phyloP scores from a whole-genome alignment of 2,888 invertebrate species.

The Trisateles emortualis region DNA sequence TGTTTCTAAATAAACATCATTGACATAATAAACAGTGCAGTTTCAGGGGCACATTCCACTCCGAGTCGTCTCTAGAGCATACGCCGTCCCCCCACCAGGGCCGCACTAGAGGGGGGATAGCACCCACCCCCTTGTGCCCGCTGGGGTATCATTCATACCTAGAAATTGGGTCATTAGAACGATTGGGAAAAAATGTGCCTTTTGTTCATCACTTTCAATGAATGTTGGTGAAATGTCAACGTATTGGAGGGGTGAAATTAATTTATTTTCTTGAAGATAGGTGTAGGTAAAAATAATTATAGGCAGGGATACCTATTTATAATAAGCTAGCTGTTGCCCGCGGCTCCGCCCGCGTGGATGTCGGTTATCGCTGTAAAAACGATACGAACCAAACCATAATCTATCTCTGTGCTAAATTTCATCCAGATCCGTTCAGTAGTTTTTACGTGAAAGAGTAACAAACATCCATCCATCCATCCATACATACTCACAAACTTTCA shows the following conservation, averaged over 20 bases:
- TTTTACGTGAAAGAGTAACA: too few relatives aligned
- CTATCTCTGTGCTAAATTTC: too few relatives aligned
- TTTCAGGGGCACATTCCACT: conserved; percentile 43
- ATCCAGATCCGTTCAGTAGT: too few relatives aligned
- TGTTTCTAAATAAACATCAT: conserved; percentile 13
- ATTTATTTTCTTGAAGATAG: not conserved
- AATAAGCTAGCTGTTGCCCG: too few relatives aligned
- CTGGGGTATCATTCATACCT: conserved; percentile 59
- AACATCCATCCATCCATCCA: too few relatives aligned
- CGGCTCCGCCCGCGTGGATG: too few relatives aligned
- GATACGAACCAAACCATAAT: too few relatives aligned
- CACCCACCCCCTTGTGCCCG: conserved; percentile 36
- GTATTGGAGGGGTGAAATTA: too few relatives aligned
- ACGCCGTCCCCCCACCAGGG: conserved; percentile 22
- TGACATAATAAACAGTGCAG: conserved; percentile 27
- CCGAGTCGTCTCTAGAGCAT: conserved; percentile 30
- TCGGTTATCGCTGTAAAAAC: too few relatives aligned
- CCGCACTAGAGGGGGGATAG: conserved; percentile 20
- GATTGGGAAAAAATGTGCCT: conserved; percentile 42
- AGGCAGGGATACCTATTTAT: too few relatives aligned
- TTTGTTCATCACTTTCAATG: conserved; percentile 41
- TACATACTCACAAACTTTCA: too few relatives aligned
- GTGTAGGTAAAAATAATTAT: too few relatives aligned
- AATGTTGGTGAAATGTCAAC: conserved; percentile 3
- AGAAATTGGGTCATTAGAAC: conserved; percentile 57